A percentile compares a stretch with the other conserved stretches of the same genome.
Conservation (phyloP, 1,140 invertebrate species). For the Bombus cullumanus region DNA sequence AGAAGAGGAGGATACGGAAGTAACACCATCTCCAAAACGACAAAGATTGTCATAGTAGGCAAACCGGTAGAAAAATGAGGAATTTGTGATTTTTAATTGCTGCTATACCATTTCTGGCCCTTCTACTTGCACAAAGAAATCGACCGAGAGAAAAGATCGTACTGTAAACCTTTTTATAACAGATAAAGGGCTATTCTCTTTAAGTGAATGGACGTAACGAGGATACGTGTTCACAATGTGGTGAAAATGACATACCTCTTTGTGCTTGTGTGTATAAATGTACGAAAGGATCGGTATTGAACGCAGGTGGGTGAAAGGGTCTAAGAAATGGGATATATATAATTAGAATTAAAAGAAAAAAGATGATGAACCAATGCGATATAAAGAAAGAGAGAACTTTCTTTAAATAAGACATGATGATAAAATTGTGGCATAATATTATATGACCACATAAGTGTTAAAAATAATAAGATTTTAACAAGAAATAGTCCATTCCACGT, state of each 20-base stretch:
- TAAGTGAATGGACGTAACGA: conserved; percentile 41
- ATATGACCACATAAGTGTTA: conserved; percentile 75
- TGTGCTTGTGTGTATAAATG: conserved; percentile 76
- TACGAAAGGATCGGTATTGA: conserved; percentile 36
- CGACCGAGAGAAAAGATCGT: conserved; percentile 21
- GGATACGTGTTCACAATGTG: conserved; percentile 65
- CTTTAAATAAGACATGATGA: conserved; percentile 65
- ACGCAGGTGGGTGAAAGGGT: conserved; percentile 48
- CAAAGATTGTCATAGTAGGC: conserved; percentile 85
- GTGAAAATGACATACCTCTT: conserved; percentile 73
- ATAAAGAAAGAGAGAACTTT: conserved; percentile 72
- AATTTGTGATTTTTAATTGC: conserved; percentile 64
- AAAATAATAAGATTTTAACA: conserved; percentile 74
- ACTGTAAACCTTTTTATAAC: conserved; percentile 33
- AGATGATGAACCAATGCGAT: conserved; percentile 36
- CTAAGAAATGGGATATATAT: conserved; percentile 59
- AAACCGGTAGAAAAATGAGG: conserved; percentile 59
- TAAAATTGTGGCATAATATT: conserved; percentile 76
- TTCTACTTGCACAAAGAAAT: conserved; percentile 55
- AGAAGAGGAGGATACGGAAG: conserved; percentile 92
- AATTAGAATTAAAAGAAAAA: conserved; percentile 34
- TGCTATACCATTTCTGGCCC: conserved; percentile 52
- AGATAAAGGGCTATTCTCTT: conserved; percentile 41
- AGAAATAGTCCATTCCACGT: conserved; percentile 76
- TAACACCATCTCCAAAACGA: conserved; percentile 84